phyloP scores from a whole-genome alignment of 37 sponge, comb jelly and placozoan genomes.

The Geodia barretti region DNA sequence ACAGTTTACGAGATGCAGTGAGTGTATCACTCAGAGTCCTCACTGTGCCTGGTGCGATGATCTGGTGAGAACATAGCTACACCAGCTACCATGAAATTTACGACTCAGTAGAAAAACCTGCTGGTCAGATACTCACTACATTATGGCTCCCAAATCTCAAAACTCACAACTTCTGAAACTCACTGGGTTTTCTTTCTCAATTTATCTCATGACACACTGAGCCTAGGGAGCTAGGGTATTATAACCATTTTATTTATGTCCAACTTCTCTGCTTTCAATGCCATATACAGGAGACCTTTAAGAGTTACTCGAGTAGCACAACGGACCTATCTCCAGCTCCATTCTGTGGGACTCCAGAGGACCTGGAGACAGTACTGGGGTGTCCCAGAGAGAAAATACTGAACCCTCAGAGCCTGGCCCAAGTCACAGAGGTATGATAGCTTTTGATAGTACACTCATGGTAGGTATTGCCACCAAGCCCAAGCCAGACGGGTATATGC shows the following conservation, averaged over 20 bases:
- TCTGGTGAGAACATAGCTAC: no score
- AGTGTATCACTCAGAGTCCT: constrained; percentile 51
- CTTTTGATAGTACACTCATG: no score
- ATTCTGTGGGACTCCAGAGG: constrained; percentile 38
- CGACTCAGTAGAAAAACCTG: no score
- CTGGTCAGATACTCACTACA: no score
- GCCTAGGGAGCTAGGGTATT: neutral
- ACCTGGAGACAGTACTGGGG: constrained; percentile 17
- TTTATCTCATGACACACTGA: neutral
- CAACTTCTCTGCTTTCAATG: neutral
- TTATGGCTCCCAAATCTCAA: no score
- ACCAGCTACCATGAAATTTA: no score
- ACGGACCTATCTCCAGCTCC: constrained; percentile 9
- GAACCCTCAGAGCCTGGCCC: constrained; percentile 17
- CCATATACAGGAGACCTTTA: constrained; percentile 10
- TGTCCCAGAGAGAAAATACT: constrained; percentile 22
- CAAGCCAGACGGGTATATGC: no score
- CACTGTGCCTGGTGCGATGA: constrained; percentile 84
- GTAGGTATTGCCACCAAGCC: no score
- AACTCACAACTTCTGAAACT: neutral
- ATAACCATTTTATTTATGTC: neutral
- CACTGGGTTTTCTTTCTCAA: neutral
- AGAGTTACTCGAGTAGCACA: neutral
- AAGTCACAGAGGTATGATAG: neutral
- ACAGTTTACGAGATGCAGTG: constrained; percentile 41